These are phyloP conservation scores for Lithophane semibrunnea DNA, from an alignment of 2,888 invertebrate species.

Conservation along the genomic window DNA sequence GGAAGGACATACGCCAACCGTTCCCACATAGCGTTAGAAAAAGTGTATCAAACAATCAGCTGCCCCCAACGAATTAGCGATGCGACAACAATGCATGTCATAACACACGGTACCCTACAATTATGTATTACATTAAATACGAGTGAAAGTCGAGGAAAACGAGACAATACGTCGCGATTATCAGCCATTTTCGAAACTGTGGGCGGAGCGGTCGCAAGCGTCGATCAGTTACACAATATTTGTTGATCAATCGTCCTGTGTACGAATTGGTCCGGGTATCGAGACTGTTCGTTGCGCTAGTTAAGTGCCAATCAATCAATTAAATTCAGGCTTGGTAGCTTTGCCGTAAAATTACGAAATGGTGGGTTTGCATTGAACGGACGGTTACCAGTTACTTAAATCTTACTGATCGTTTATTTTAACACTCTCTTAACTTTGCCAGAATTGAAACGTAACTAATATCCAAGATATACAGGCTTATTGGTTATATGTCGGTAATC, in stretches of 20 bases:
- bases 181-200: slow-evolving; percentile 76
- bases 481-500: too few species aligned
- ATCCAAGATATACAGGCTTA: background rate
- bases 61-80: slow-evolving; percentile 50
- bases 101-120: slow-evolving; percentile 69
- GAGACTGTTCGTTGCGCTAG: slow-evolving; percentile 38
- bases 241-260: slow-evolving; percentile 51
- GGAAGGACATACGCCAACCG: slow-evolving; percentile 39
- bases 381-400: background rate
- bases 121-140: slow-evolving; percentile 76
- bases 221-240: slow-evolving; percentile 56
- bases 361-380: background rate
- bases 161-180: slow-evolving; percentile 73
- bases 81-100: slow-evolving; percentile 73
- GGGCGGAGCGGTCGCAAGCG: slow-evolving; percentile 61
- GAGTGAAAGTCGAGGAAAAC: slow-evolving; percentile 78
- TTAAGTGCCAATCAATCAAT: slow-evolving; percentile 43
- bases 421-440: background rate
- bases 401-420: background rate
- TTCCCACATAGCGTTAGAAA: slow-evolving; percentile 51
- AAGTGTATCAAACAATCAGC: slow-evolving; percentile 47
- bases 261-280: slow-evolving; percentile 17
- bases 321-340: slow-evolving; percentile 21
- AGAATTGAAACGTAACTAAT: background rate
- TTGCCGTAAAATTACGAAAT: slow-evolving; percentile 26